Percentiles rank a stretch among this genome's conserved stretches.
phyloP scores from a whole-genome alignment of 2,113 vertebrate species.

The Tachycineta bicolor region DNA sequence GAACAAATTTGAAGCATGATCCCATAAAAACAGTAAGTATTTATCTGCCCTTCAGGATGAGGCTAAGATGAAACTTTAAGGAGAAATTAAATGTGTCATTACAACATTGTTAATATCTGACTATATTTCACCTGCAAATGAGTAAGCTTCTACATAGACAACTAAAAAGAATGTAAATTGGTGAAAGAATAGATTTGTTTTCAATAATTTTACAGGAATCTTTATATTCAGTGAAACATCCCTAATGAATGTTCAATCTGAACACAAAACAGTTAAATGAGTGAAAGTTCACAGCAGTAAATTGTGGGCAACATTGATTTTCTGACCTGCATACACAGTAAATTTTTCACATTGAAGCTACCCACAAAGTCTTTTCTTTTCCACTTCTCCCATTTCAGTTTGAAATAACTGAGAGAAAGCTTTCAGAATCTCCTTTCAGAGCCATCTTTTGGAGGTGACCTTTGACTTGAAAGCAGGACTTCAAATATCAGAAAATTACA shows the following conservation, averaged over 20 bases:
- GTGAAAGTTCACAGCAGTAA: constrained; percentile 29
- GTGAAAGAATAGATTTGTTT: constrained; percentile 3
- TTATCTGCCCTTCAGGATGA: background rate
- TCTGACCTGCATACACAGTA: constrained; percentile 22
- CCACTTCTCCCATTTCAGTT: constrained; percentile 16
- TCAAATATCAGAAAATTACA: background rate
- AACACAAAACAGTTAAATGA: constrained; percentile 43
- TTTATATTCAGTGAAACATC: constrained; percentile 3
- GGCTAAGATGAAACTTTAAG: background rate
- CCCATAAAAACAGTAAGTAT: background rate
- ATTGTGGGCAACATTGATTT: constrained; percentile 55
- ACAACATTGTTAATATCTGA: background rate
- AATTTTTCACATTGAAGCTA: constrained; percentile 28
- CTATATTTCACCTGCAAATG: background rate
- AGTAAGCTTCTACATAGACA: background rate
- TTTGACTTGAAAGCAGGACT: constrained; percentile 26
- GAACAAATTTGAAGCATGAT: background rate
- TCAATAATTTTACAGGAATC: background rate
- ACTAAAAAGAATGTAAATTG: background rate
- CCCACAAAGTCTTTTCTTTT: constrained; percentile 22
- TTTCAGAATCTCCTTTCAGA: constrained; percentile 36
- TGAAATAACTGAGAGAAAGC: constrained; percentile 25
- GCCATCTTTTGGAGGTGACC: constrained; percentile 55
- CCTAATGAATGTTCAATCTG: background rate
- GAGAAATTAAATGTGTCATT: background rate